Percentiles rank a stretch among this genome's conserved stretches.
Evolutionary conservation across 2,113 vertebrate species (phyloP).

Genomic region (Rutilus rutilus): DNA sequence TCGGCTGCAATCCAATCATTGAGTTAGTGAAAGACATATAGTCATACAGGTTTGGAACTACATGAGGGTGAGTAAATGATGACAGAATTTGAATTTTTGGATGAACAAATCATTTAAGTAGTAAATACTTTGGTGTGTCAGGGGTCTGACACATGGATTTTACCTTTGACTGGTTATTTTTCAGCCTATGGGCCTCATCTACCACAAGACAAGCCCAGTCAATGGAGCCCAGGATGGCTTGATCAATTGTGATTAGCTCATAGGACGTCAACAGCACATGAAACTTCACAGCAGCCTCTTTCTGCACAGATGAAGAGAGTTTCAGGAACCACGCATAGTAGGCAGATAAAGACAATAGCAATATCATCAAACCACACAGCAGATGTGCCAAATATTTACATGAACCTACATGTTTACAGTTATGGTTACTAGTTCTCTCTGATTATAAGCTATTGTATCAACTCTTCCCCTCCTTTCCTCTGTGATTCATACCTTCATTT

Average conservation of each 20-base stretch:
- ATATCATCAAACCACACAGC: neutral
- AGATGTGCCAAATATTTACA: neutral
- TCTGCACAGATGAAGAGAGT: conserved; percentile 74
- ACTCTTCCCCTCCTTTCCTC: neutral
- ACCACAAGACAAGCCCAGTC: conserved; percentile 98
- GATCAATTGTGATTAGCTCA: conserved; percentile 95
- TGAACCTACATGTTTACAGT: neutral
- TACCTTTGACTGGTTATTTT: conserved; percentile 99
- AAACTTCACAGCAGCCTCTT: conserved; percentile 95
- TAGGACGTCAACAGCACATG: conserved; percentile 95
- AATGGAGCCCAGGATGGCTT: conserved; percentile 94
- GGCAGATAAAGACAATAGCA: neutral
- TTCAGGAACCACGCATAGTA: neutral
- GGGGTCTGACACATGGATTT: neutral
- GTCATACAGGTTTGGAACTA: neutral
- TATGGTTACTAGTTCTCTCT: neutral
- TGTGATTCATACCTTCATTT: conserved; percentile 86
- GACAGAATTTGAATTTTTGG: neutral
- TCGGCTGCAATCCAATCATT: neutral
- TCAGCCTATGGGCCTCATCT: conserved; percentile 95
- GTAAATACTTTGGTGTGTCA: neutral
- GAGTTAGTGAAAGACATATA: neutral
- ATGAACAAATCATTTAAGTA: neutral
- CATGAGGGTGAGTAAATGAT: neutral
- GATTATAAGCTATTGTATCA: neutral